phyloP scores from a whole-genome alignment of 2,113 vertebrate genomes.

The Nothocercus julius region DNA sequence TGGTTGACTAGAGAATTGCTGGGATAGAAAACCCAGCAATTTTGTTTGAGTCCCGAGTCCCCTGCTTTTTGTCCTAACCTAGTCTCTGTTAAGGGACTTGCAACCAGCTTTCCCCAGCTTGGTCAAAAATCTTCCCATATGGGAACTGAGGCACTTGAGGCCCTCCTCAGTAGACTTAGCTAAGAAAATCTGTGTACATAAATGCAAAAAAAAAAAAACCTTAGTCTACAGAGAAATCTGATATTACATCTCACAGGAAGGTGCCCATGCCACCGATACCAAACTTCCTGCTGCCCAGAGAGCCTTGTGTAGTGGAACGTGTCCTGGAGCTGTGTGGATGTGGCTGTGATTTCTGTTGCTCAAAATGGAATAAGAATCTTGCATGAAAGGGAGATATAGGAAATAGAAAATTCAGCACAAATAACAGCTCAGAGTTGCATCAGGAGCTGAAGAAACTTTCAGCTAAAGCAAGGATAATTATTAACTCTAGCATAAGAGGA shows the following conservation, averaged over 20 bases:
- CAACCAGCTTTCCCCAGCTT: not conserved
- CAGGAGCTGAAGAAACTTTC: not conserved
- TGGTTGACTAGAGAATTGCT: not conserved
- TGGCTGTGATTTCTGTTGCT: not conserved
- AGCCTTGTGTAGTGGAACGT: not conserved
- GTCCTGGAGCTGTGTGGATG: too few species aligned
- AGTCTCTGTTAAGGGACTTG: not conserved
- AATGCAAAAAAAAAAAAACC: not conserved
- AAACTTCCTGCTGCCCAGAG: not conserved
- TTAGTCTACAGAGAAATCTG: not conserved
- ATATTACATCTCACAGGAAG: not conserved
- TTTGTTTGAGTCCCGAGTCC: not conserved
- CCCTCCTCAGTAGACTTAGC: not conserved
- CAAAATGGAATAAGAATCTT: not conserved
- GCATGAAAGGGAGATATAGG: not conserved
- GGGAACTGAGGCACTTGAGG: fast-evolving
- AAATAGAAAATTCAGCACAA: not conserved
- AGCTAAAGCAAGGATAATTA: not conserved
- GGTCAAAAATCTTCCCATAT: fast-evolving
- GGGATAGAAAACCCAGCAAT: not conserved
- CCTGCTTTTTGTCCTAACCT: not conserved
- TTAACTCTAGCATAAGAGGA: not conserved
- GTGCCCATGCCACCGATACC: not conserved
- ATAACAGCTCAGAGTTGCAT: not conserved
- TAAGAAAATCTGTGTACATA: not conserved